These are phyloP conservation scores for Trichopoda pennipes DNA, from an alignment of 2,888 invertebrate genomes.

Conservation along the genomic window DNA sequence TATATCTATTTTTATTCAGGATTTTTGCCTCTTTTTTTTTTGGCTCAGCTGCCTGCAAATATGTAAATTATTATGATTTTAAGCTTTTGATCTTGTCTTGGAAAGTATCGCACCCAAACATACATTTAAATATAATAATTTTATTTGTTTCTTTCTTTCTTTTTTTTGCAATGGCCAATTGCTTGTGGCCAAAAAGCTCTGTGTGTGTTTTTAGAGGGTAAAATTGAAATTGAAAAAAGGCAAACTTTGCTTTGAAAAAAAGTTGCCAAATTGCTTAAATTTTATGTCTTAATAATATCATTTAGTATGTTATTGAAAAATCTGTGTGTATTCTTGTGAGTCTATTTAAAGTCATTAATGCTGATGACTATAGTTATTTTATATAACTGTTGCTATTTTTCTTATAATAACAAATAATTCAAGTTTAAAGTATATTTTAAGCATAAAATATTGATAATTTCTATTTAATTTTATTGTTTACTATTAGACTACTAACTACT, in stretches of 20 bases:
- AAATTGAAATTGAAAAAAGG: not conserved
- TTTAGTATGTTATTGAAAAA: conserved; percentile 38
- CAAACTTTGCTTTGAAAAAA: conserved; percentile 39
- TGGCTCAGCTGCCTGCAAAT: conserved; percentile 65
- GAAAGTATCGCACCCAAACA: conserved; percentile 38
- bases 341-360: conserved; percentile 7
- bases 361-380: conserved; percentile 41
- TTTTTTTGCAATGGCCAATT: conserved; percentile 47
- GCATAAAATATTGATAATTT: not conserved
- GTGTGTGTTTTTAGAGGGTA: conserved; percentile 56
- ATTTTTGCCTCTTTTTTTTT: not conserved
- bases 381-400: conserved; percentile 29
- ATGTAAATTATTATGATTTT: conserved; percentile 69
- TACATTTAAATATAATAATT: conserved; percentile 55
- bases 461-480: not conserved
- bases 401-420: conserved; percentile 10
- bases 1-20: conserved; percentile 7
- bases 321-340: conserved; percentile 1
- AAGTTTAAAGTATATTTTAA: conserved; percentile 6
- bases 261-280: conserved; percentile 57
- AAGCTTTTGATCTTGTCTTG: conserved; percentile 67
- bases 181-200: conserved; percentile 60
- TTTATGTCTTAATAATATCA: conserved; percentile 62
- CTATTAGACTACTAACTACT: not conserved
- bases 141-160: conserved; percentile 56